Evolutionary conservation across 2,888 invertebrate genomes (phyloP), one percentile per base, ranked within the genome.

Genomic region (Lasioglossum malachurum): DNA sequence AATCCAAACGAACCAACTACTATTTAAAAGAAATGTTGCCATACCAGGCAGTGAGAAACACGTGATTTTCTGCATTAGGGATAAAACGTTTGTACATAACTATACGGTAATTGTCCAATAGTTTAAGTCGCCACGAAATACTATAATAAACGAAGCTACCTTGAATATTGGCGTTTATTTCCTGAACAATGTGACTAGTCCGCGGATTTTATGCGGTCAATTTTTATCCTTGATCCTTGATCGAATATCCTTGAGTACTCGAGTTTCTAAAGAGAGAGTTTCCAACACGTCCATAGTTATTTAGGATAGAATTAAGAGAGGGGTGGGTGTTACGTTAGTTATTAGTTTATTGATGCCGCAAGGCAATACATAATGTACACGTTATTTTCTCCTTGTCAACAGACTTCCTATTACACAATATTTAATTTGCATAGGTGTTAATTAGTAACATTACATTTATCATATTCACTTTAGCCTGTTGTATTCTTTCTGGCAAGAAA

Each of bases 351-450:
- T 95, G 93, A 94, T 94, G 95, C 94, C 95, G 83, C 91, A 79
- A 87, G 94, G 94, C 95, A 94, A 94, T 95, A 95, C 94, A 94
- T 94, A 95, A 95, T 95, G 94, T 95, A 95, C 95, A 95, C 94
- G 93, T 93, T 94, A 95, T 94, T 94, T 64, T 94, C 93, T 94
- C 92, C 92, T 94, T 92, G 93, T 94, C 93, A 94, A 94, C 94
- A 94, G 93, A 94, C 92, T 93, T 93, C 88, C 94, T 95, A 95
- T 94, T 95, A 95, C 94, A 95, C 94, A 94, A 93, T 94, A 93
- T 93, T 93, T 92, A 93, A 92, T 94, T 92, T 92, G 90, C 94
- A 94, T 94, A 93, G 91, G 93, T 92, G 92, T 93, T 93, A 93
- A 94, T 94, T 91, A 93, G 92, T 95, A 95, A 95, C 94, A 95